Base-by-base conservation (phyloP, 2,888 invertebrate species). In the Spialia ferax region DNA sequence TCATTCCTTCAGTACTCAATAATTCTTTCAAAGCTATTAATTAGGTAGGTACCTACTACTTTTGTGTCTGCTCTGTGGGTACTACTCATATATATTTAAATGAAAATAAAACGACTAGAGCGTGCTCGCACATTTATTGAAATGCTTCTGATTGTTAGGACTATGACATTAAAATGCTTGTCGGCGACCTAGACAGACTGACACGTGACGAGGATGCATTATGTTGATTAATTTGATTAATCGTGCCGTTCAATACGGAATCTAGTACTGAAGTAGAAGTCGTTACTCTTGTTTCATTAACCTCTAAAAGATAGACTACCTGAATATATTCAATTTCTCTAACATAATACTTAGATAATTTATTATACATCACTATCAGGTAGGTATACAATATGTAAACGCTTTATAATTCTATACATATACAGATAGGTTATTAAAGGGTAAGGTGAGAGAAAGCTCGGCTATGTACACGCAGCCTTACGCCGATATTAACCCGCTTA, bases 401-500 rank as follows among this genome's bases (percentile, higher is more conserved):
- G 38, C 29, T 52, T 65, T 65, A 59, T 59, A 65, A 52, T 59
- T 38, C 35, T 62, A 35, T 52, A 55, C 55, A 55, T 15, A 20
- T 59, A 59, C 64, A 65, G 59, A 52, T 59, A 66, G 52, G 42
- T 59, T 59, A 65, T 38, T 26, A 42, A 42, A 65, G 42, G 57
- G 15, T 64, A 57, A 78, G 77, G 65, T 70, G 71, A 74, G 76
- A 75, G 77, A 75, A 76, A 76, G 80, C 78, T 76, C 77, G 70
- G 71, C 77, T 84, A 84, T 83, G 74, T 84, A 86, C 82, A 79
- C 48, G 63, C 75, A 80, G 79, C 84, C 73, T 79, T 79, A 77
- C 74, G 84, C 82, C 82, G 77, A 77, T 77, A 79, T 77, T 78
- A 82, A 78, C 78, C 82, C 82, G 79, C 81, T 86, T 88, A 86